Evolutionary conservation across 2,113 vertebrate species (phyloP).

Genomic region (Hepsetus odoe): DNA sequence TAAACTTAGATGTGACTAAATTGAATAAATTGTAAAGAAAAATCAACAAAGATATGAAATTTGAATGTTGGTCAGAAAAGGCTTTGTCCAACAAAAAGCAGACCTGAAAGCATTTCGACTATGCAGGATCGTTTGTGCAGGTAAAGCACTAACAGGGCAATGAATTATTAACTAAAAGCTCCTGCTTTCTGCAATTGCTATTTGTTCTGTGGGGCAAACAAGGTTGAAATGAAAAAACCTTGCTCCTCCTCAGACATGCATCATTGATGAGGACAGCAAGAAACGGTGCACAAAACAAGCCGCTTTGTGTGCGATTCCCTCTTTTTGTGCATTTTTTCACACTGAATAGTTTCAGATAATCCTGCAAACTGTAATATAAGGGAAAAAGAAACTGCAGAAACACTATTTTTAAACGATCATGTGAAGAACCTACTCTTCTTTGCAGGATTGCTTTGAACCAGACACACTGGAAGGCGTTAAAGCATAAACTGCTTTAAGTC

Average conservation of each 20-base stretch:
- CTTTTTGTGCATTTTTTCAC: too few relatives aligned
- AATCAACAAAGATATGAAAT: not conserved
- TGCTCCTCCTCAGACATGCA: not conserved
- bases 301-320: too few relatives aligned
- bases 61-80: not conserved
- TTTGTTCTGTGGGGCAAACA: conserved; percentile 33
- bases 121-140: not conserved
- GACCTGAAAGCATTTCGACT: not conserved
- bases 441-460: too few relatives aligned
- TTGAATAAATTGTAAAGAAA: too few relatives aligned
- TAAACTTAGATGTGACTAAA: too few relatives aligned
- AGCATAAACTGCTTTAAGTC: too few relatives aligned
- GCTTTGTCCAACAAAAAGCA: not conserved
- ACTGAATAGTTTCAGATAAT: too few relatives aligned
- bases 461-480: too few relatives aligned
- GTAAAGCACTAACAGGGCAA: conserved; percentile 8
- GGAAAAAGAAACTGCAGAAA: too few relatives aligned
- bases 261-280: not conserved
- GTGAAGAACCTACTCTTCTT: too few relatives aligned
- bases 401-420: too few relatives aligned
- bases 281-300: not conserved
- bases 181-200: not conserved
- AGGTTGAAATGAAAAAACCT: conserved; percentile 22
- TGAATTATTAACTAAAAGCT: conserved; percentile 43
- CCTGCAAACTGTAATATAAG: too few relatives aligned